These are phyloP conservation scores for Netta rufina DNA, from an alignment of 2,797 vertebrate species.

Conservation along the genomic window DNA sequence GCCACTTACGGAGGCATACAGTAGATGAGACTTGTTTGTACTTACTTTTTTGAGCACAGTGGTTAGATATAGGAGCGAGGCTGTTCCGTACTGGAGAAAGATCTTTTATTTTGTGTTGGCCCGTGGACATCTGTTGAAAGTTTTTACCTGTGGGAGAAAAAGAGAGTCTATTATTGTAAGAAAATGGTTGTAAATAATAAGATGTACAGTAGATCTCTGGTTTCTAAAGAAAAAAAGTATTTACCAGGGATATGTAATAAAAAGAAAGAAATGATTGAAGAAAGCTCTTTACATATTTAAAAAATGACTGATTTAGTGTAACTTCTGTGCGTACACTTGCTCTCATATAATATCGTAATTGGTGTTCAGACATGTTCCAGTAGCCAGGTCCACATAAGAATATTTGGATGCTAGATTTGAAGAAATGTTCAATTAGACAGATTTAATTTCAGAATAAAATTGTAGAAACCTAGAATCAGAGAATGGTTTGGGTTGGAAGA, in stretches of 20 bases:
- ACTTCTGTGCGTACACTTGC: background rate
- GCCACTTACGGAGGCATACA: background rate
- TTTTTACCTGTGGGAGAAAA: constrained; percentile 73
- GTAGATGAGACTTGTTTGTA: background rate
- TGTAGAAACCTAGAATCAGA: no score
- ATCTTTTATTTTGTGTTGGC: constrained; percentile 76
- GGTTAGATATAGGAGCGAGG: constrained; percentile 80
- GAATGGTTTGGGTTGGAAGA: no score
- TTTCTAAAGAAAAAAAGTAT: background rate
- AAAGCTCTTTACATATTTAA: background rate
- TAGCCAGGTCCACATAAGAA: background rate
- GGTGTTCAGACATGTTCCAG: background rate
- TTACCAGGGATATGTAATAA: background rate
- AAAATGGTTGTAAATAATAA: background rate
- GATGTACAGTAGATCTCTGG: background rate
- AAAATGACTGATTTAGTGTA: background rate
- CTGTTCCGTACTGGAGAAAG: constrained; percentile 71
- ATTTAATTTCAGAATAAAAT: background rate
- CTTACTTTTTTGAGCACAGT: constrained; percentile 85
- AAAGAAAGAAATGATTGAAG: background rate
- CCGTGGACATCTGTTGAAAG: constrained; percentile 72
- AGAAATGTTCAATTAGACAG: background rate
- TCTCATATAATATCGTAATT: background rate
- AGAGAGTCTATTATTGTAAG: background rate
- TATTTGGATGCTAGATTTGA: background rate